Evolutionary conservation across 2,888 invertebrate species (phyloP), one percentile per base, ranked within the genome.

Genomic region (Habrosyne pyritoides): DNA sequence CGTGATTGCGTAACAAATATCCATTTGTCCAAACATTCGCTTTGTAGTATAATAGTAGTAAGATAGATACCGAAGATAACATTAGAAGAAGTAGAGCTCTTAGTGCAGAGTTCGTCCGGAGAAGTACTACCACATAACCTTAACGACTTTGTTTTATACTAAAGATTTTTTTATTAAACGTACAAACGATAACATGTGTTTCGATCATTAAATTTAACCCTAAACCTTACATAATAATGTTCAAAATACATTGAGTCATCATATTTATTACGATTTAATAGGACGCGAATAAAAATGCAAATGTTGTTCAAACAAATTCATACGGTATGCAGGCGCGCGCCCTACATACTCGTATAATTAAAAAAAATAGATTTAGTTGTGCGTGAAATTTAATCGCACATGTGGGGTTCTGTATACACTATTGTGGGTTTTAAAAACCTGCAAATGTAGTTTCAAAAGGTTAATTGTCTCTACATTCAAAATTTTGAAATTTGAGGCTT

Each of bases 241-340:
- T 22, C 22, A 47, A 56, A 49, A 54, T 46, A 64, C 60, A 79
- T 84, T 73, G 78, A 86, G 80, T 79, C 80, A 75, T 86, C 81
- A 81, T 75, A 81, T 86, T 83, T 83, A 89, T 87, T 79, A 77
- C 77, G 65, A 63, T 86, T 85, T 87, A 88, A 87, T 33, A 6
- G 5, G n/a, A 33, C 2, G n/a, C 33, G n/a, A 33, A 33, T 85
- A 81, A 75, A 73, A 79, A 86, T 87, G 85, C 81, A 81, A 80
- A 87, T 86, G 67, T 66, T 66, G 63, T 71, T 71, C 66, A 77
- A 81, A 80, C 75, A 80, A 72, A 76, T 78, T 77, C 71, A 70
- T 60, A n/a, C 4, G n/a, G 33, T n/a, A 33, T 12, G 33, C 59
- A 65, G 61, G 49, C 56, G 33, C 59, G 66, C 62, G 49, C 56